A percentile compares a stretch with the other conserved stretches of the same genome.
These are phyloP conservation scores for Palythoa grandis DNA, from an alignment of 92 coral and sea anemone species.

Conservation along the genomic window DNA sequence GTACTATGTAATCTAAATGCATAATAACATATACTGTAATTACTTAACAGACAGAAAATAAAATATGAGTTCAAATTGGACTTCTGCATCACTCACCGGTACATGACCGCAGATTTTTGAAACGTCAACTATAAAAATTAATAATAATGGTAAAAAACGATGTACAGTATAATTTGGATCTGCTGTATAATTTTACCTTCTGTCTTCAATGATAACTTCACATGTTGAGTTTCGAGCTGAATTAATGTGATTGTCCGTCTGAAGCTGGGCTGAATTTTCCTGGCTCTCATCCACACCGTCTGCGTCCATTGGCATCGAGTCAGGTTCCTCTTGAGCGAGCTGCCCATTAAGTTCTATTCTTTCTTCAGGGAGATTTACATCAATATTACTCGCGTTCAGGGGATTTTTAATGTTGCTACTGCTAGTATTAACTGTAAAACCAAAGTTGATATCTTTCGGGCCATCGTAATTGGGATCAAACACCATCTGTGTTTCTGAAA, in stretches of 20 bases:
- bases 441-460: not conserved
- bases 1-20: too few relatives aligned
- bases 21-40: too few relatives aligned
- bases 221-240: constrained; percentile 26
- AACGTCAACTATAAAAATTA: too few relatives aligned
- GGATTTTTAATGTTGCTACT: not conserved
- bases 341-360: not conserved
- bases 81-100: too few relatives aligned
- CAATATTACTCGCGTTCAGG: not conserved
- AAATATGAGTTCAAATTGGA: too few relatives aligned
- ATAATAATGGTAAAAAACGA: too few relatives aligned
- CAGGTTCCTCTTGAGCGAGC: not conserved
- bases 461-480: not conserved
- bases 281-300: not conserved
- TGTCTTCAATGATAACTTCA: constrained; percentile 41
- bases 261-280: not conserved
- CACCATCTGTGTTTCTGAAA: constrained; percentile 20
- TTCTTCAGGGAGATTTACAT: not conserved
- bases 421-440: not conserved
- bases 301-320: not conserved
- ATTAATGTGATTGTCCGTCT: constrained; percentile 23
- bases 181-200: constrained; percentile 8
- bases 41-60: too few relatives aligned
- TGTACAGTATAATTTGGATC: too few relatives aligned
- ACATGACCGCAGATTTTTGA: too few relatives aligned